phyloP scores from a whole-genome alignment of 2,888 invertebrate genomes.

The Incurvaria masculella region DNA sequence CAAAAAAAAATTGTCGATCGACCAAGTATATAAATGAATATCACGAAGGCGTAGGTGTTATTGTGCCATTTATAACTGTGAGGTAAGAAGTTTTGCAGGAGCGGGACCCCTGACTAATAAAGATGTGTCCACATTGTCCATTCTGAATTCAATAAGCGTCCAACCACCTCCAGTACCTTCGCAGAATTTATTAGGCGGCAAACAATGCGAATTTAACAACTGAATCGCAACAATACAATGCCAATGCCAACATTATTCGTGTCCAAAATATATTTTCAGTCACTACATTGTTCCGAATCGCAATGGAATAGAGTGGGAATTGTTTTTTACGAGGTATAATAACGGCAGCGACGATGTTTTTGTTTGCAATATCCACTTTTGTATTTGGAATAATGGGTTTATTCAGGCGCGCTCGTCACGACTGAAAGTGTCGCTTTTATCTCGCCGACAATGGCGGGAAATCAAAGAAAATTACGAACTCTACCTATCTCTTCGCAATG shows the following conservation, averaged over 20 bases:
- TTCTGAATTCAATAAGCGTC: too few relatives aligned
- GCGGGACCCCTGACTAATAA: too few relatives aligned
- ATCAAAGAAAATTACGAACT: conserved; percentile 53
- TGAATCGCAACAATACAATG: conserved; percentile 2
- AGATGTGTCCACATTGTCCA: too few relatives aligned
- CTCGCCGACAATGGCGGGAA: conserved; percentile 44
- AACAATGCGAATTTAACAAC: too few relatives aligned
- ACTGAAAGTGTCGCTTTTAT: conserved; percentile 53
- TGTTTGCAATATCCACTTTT: conserved; percentile 50
- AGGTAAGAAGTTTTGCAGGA: too few relatives aligned
- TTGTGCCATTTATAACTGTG: too few relatives aligned
- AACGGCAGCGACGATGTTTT: conserved; percentile 40
- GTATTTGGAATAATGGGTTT: conserved; percentile 48
- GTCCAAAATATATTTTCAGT: conserved; percentile 20
- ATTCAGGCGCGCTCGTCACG: conserved; percentile 34
- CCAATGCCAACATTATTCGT: conserved; percentile 24
- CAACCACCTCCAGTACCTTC: too few relatives aligned
- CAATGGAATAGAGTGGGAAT: conserved; percentile 35
- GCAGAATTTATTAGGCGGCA: too few relatives aligned
- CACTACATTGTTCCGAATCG: conserved; percentile 36
- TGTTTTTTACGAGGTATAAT: conserved; percentile 39
- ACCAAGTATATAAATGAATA: too few relatives aligned
- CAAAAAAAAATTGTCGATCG: too few relatives aligned
- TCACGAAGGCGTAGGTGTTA: too few relatives aligned
- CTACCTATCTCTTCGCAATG: conserved; percentile 23